Percentiles rank a stretch among this genome's conserved stretches.
These are phyloP conservation scores for Dermolepida albohirtum DNA, from an alignment of 2,888 invertebrate species.

Conservation along the genomic window DNA sequence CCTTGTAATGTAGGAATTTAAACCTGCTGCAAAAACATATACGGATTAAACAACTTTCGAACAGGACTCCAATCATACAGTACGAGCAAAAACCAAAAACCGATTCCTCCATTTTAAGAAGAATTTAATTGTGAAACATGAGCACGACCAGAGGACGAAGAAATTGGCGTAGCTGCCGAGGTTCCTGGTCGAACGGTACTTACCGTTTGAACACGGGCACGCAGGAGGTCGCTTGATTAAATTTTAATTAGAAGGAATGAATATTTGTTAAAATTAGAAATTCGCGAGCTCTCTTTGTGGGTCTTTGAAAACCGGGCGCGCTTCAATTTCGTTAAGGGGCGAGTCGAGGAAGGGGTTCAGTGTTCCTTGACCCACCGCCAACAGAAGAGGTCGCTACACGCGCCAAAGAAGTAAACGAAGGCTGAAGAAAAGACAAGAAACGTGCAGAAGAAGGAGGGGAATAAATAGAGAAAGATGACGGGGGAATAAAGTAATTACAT, in stretches of 20 bases:
- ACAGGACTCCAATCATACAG: too few relatives aligned
- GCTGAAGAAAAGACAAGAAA: slow-evolving; percentile 3
- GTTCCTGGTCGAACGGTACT: too few relatives aligned
- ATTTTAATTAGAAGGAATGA: slow-evolving; percentile 66
- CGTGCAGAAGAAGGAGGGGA: slow-evolving; percentile 53
- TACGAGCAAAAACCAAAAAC: too few relatives aligned
- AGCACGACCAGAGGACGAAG: too few relatives aligned
- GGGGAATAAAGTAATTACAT: slow-evolving; percentile 19
- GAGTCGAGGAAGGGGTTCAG: slow-evolving; percentile 45
- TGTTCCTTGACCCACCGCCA: too few relatives aligned
- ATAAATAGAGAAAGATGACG: neutral
- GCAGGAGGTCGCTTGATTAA: slow-evolving; percentile 63
- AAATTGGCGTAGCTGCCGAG: too few relatives aligned
- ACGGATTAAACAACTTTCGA: too few relatives aligned
- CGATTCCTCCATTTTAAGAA: too few relatives aligned
- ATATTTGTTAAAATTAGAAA: slow-evolving; percentile 66
- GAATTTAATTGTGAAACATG: too few relatives aligned
- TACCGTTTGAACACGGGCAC: slow-evolving; percentile 47
- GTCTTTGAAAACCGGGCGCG: slow-evolving; percentile 34
- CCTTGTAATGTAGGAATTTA: too few relatives aligned
- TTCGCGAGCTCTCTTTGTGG: slow-evolving; percentile 55
- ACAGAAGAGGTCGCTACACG: slow-evolving; percentile 41
- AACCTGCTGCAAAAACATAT: too few relatives aligned
- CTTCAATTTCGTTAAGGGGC: neutral
- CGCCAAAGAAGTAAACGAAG: slow-evolving; percentile 47